phyloP scores from a whole-genome alignment of 1,140 invertebrate species.

The Cydia splendana region DNA sequence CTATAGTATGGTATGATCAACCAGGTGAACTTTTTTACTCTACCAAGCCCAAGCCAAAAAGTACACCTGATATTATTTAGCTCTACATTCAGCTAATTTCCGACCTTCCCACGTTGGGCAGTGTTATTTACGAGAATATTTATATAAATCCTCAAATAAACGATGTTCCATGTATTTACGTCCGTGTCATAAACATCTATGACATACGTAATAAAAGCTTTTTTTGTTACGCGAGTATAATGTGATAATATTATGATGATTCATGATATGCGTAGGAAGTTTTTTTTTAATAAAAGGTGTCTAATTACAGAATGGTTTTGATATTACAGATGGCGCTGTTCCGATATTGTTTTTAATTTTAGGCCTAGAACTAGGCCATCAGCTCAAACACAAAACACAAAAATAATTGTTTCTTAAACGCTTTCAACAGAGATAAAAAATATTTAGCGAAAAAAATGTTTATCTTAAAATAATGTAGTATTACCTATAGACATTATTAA shows the following conservation, averaged over 20 bases:
- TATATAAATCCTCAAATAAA: conserved; percentile 7
- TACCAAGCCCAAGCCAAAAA: too few relatives aligned
- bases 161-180: background rate
- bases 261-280: background rate
- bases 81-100: background rate
- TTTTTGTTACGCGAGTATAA: background rate
- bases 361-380: too few relatives aligned
- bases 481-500: too few relatives aligned
- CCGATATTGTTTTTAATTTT: background rate
- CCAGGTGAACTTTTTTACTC: too few relatives aligned
- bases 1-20: too few relatives aligned
- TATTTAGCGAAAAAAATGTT: too few relatives aligned
- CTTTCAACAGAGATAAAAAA: too few relatives aligned
- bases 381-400: too few relatives aligned
- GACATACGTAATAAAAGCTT: background rate
- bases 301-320: background rate
- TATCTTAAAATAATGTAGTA: too few relatives aligned
- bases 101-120: background rate
- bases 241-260: conserved; percentile 1
- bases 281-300: background rate
- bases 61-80: too few relatives aligned
- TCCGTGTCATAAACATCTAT: background rate
- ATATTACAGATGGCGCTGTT: background rate
- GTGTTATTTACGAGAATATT: background rate
- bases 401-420: too few relatives aligned